Evolutionary conservation across 1,140 invertebrate genomes (phyloP), one percentile per base, ranked within the genome.

Genomic region (Tenebrio molitor): DNA sequence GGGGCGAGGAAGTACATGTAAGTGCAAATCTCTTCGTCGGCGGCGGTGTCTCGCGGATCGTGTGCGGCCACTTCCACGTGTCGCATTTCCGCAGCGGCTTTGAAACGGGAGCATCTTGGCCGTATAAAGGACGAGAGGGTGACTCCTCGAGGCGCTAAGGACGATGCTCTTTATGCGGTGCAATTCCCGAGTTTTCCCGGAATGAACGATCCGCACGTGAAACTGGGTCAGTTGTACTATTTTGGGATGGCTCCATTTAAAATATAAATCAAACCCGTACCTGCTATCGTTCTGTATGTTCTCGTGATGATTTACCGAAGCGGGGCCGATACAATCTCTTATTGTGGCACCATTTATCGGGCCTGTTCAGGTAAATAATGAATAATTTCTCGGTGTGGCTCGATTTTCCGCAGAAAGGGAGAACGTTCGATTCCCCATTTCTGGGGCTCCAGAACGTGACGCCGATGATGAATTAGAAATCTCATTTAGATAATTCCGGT

Each of bases 401-500:
- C 8, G 25, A 29, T 29, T 29, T 3, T 29, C 8, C 36, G 36
- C 36, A n/a, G n/a, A n/a, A n/a, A n/a, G n/a, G n/a, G n/a, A n/a
- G 50, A 58, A 58, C 50, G 1, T 50, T 50, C 21, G 50, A 14
- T 58, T 29, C n/a, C n/a, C n/a, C n/a, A n/a, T n/a, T n/a, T n/a
- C n/a, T n/a, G n/a, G n/a, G n/a, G 50, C 50, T 25, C 21, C 0
- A n/a, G 23, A n/a, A 14, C 3, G 23, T 58, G 25, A 15, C 50
- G 50, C 10, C 50, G 50, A 58, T 58, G 50, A 58, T 58, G 50
- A 58, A 58, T 58, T 58, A 58, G 50, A 58, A 58, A 58, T 58
- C 50, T 58, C 50, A 58, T 58, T 58, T 58, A 58, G 50, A 58
- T 58, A 58, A 29, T n/a, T 14, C 21, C 21, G n/a, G 50, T 25